A percentile compares a stretch with the other conserved stretches of the same genome.
These are phyloP conservation scores for Simalia tracyae DNA, from an alignment of 2,797 vertebrate species.

Conservation along the genomic window DNA sequence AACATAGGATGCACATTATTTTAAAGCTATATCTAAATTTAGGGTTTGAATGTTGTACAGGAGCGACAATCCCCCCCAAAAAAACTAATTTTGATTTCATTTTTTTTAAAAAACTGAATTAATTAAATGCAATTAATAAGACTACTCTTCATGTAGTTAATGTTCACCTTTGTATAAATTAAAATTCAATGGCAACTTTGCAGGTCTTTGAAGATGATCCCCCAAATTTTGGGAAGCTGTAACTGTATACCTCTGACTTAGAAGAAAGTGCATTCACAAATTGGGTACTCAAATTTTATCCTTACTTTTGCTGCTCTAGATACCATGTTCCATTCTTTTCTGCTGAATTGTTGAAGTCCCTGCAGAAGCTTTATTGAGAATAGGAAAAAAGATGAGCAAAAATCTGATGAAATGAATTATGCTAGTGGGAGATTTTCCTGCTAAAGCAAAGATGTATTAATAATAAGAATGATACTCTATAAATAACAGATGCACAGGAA, in stretches of 20 bases:
- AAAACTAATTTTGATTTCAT: neutral
- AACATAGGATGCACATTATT: neutral
- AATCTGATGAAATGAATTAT: neutral
- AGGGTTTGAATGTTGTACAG: neutral
- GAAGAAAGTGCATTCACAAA: neutral
- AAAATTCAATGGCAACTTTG: neutral
- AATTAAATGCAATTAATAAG: neutral
- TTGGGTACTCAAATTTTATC: neutral
- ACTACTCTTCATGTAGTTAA: neutral
- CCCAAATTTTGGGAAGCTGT: neutral
- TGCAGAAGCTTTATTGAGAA: neutral
- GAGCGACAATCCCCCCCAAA: rapidly evolving
- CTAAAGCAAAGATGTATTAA: neutral
- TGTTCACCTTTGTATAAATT: neutral
- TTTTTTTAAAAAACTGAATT: neutral
- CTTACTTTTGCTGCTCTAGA: neutral
- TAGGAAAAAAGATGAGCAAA: neutral
- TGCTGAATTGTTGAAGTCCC: neutral
- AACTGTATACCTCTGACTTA: neutral
- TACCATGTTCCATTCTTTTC: neutral
- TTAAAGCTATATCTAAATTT: neutral
- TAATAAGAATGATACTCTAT: neutral
- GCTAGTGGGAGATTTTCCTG: neutral
- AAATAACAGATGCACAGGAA: neutral
- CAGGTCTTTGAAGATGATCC: neutral